Evolutionary conservation across 2,888 invertebrate genomes (phyloP).

Genomic region (Apamea crenata): DNA sequence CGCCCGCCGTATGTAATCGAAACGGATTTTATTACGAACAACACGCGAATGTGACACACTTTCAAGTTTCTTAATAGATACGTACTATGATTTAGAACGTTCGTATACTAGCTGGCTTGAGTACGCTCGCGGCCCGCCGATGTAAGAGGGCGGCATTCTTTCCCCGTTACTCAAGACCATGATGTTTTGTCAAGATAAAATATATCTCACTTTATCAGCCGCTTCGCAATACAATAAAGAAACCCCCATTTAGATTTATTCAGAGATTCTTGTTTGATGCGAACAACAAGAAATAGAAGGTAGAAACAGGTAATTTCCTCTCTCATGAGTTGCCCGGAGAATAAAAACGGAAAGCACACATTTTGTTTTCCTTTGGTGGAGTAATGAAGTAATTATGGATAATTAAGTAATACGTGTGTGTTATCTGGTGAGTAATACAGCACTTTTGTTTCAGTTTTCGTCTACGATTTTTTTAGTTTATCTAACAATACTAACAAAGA

Average conservation of each 20-base stretch:
- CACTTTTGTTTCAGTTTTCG: constrained; percentile 11
- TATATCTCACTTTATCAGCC: constrained; percentile 39
- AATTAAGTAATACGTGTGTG: constrained; percentile 22
- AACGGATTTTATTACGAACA: constrained; percentile 73
- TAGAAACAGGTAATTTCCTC: constrained; percentile 48
- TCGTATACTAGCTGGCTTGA: constrained; percentile 44
- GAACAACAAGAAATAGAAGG: constrained; percentile 42
- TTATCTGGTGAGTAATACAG: constrained; percentile 32
- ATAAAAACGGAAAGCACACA: constrained; percentile 25
- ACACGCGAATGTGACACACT: constrained; percentile 72
- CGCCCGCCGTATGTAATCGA: constrained; percentile 69
- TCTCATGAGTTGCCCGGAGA: constrained; percentile 15
- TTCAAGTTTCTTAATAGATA: constrained; percentile 73
- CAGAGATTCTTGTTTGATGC: constrained; percentile 41
- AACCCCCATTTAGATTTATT: constrained; percentile 61
- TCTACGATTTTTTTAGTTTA: constrained; percentile 5
- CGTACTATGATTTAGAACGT: constrained; percentile 65
- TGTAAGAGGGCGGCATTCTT: constrained; percentile 51
- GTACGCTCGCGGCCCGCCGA: constrained; percentile 48
- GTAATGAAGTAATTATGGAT: constrained; percentile 44
- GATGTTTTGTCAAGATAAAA: constrained; percentile 55
- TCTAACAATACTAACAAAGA: constrained; percentile 11
- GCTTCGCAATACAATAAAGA: constrained; percentile 53
- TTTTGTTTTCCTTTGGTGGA: constrained; percentile 34
- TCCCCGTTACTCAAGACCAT: constrained; percentile 46